phyloP scores from a whole-genome alignment of 2,888 invertebrate genomes.

The Tricholauxania praeusta region DNA sequence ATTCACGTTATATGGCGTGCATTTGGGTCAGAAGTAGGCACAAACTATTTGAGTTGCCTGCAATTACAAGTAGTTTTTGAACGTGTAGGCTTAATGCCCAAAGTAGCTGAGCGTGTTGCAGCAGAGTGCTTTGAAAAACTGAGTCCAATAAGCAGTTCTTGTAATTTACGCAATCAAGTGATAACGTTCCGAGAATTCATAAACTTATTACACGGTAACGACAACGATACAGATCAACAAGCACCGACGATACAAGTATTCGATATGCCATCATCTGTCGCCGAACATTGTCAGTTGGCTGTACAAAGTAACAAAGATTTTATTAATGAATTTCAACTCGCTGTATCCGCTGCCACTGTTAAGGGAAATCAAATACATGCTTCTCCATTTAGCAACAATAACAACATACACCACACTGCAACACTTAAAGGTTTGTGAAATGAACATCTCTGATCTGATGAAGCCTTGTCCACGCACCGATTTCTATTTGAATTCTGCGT shows the following conservation, averaged over 20 bases:
- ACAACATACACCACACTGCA: slow-evolving; percentile 9
- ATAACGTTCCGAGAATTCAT: slow-evolving; percentile 77
- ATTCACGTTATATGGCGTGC: slow-evolving; percentile 75
- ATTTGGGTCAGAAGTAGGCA: slow-evolving; percentile 54
- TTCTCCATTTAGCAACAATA: slow-evolving; percentile 10
- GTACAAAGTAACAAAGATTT: background rate
- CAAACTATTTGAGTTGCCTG: slow-evolving; percentile 71
- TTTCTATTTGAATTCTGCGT: slow-evolving; percentile 14
- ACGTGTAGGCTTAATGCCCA: slow-evolving; percentile 74
- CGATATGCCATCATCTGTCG: background rate
- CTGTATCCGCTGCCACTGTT: slow-evolving; percentile 26
- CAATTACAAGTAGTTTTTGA: slow-evolving; percentile 71
- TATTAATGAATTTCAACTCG: slow-evolving; percentile 24
- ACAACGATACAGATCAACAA: slow-evolving; percentile 35
- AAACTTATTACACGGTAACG: slow-evolving; percentile 72
- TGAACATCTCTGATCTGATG: background rate
- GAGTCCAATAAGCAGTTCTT: slow-evolving; percentile 64
- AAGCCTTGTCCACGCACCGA: slow-evolving; percentile 15
- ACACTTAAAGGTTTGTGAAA: slow-evolving; percentile 29
- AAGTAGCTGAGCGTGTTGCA: slow-evolving; percentile 74
- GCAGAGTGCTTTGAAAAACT: slow-evolving; percentile 76
- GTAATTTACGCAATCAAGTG: slow-evolving; percentile 50
- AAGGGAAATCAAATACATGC: slow-evolving; percentile 33
- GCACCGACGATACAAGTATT: background rate
- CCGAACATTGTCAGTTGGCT: background rate